Conservation (phyloP, 2,797 vertebrate species). For the Emys orbicularis region DNA sequence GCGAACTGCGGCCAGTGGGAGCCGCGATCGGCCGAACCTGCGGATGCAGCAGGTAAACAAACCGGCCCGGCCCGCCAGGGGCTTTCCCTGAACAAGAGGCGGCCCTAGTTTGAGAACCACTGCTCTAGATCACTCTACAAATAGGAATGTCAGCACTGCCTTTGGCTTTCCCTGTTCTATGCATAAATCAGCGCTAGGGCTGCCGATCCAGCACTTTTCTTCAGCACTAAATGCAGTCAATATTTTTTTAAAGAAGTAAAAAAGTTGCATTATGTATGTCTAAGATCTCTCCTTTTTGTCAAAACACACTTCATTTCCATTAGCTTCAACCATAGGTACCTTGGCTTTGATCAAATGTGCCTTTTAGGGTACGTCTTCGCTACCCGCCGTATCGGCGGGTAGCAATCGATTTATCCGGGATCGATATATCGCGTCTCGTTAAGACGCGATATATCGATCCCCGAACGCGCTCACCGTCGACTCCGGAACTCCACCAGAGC, state of each 20-base stretch:
- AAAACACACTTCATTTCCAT: conserved; percentile 4
- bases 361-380: background rate
- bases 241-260: background rate
- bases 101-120: too few relatives aligned
- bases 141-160: background rate
- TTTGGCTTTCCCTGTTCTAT: background rate
- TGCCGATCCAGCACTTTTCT: background rate
- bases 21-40: too few relatives aligned
- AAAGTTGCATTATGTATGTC: background rate
- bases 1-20: too few relatives aligned
- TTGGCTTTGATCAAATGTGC: background rate
- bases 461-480: too few relatives aligned
- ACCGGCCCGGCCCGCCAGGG: too few relatives aligned
- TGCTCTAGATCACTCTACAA: background rate
- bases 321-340: background rate
- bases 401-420: too few relatives aligned
- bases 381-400: too few relatives aligned
- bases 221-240: background rate
- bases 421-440: too few relatives aligned
- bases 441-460: too few relatives aligned
- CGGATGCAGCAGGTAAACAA: too few relatives aligned
- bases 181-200: background rate
- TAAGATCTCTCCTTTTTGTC: background rate
- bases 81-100: too few relatives aligned
- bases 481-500: too few relatives aligned